Evolutionary conservation across 2,113 vertebrate genomes (phyloP).

Genomic region (Osmerus eperlanus): DNA sequence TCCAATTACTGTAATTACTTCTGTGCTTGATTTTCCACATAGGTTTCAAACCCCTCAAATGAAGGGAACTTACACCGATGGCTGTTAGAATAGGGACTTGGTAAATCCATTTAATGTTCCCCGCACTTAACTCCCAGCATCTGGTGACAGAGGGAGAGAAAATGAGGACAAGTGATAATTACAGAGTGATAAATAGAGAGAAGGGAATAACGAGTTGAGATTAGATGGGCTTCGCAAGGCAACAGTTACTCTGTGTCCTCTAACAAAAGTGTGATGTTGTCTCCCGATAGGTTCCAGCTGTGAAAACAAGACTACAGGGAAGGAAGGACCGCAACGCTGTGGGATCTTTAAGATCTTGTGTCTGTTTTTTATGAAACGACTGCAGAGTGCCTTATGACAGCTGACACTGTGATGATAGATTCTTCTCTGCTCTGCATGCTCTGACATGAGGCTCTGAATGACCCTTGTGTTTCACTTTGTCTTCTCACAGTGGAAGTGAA

Average conservation of each 20-base stretch:
- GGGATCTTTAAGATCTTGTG: not conserved
- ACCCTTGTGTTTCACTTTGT: too few species aligned
- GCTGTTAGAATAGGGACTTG: conserved; percentile 84
- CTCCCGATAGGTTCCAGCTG: not conserved
- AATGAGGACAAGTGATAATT: not conserved
- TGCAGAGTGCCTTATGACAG: not conserved
- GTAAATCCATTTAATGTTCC: conserved; percentile 85
- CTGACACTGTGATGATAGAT: not conserved
- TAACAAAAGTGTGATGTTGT: not conserved
- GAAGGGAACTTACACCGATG: conserved; percentile 76
- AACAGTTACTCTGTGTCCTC: not conserved
- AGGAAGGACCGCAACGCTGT: not conserved
- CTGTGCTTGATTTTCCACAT: not conserved
- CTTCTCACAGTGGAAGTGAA: too few species aligned
- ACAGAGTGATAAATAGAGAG: not conserved
- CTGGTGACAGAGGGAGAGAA: conserved; percentile 48
- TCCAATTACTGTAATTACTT: too few species aligned
- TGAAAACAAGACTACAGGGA: not conserved
- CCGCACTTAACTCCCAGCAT: conserved; percentile 85
- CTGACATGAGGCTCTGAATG: too few species aligned
- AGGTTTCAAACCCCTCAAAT: not conserved
- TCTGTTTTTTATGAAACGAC: not conserved
- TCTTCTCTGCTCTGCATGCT: not conserved
- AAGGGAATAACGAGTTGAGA: not conserved
- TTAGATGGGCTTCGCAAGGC: not conserved